These are phyloP conservation scores for Ceriagrion tenellum DNA, from an alignment of 2,888 invertebrate genomes.

Conservation along the genomic window DNA sequence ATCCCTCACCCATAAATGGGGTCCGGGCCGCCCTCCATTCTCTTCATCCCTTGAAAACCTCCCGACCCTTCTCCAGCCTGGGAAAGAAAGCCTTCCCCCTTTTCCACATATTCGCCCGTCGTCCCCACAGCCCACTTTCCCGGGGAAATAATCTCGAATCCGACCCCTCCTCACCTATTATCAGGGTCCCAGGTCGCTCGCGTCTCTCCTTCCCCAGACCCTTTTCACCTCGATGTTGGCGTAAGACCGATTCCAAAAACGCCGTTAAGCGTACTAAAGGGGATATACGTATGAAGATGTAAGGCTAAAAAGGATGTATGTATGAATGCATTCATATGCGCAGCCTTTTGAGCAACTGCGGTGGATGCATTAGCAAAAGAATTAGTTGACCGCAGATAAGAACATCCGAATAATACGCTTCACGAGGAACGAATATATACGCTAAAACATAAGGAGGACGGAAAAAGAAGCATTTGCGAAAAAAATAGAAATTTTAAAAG, in stretches of 20 bases:
- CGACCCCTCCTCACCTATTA: not conserved
- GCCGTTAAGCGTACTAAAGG: not conserved
- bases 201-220: not conserved
- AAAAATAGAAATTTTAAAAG: too few relatives aligned
- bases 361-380: too few relatives aligned
- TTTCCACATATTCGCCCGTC: not conserved
- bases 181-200: not conserved
- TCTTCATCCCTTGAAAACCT: not conserved
- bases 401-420: too few relatives aligned
- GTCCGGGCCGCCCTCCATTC: constrained; percentile 2
- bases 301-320: not conserved
- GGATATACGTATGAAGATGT: not conserved
- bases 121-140: not conserved
- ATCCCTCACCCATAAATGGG: not conserved
- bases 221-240: not conserved
- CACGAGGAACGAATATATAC: too few relatives aligned
- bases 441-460: too few relatives aligned
- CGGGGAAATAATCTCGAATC: not conserved
- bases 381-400: too few relatives aligned
- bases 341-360: too few relatives aligned
- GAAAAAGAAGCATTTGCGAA: too few relatives aligned
- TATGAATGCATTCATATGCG: too few relatives aligned
- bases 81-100: not conserved
- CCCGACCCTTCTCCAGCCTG: not conserved
- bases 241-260: not conserved